A percentile compares a stretch with the other conserved stretches of the same genome.
Evolutionary conservation across 2,888 invertebrate species (phyloP).

Genomic region (Dicranocentrus wangi): DNA sequence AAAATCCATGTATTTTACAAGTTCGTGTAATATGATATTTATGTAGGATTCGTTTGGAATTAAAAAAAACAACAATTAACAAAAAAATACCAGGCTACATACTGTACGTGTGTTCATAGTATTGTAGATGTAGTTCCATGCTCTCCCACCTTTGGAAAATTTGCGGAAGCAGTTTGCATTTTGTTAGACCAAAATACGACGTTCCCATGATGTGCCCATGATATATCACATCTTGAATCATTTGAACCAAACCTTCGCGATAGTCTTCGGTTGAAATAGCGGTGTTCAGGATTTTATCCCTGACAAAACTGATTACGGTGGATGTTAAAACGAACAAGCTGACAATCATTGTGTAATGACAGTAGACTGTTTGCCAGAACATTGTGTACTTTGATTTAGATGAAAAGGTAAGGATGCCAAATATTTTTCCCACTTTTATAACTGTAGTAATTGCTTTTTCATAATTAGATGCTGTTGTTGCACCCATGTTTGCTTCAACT

Average conservation of each 20-base stretch:
- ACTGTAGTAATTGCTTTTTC: background rate
- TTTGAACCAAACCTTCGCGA: slow-evolving; percentile 1
- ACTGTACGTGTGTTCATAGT: slow-evolving; percentile 3
- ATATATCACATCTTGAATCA: background rate
- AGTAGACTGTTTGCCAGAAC: slow-evolving; percentile 12
- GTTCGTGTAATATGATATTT: too few relatives aligned
- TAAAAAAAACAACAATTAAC: too few relatives aligned
- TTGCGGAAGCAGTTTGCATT: background rate
- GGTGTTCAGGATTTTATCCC: background rate
- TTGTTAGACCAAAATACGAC: background rate
- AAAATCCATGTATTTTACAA: slow-evolving; percentile 1
- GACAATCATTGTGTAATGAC: background rate
- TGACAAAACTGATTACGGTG: background rate
- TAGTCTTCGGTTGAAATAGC: background rate
- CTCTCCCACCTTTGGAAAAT: background rate
- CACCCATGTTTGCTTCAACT: too few relatives aligned
- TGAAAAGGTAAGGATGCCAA: background rate
- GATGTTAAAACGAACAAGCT: background rate
- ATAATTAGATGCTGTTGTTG: slow-evolving; percentile 8
- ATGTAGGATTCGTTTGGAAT: too few relatives aligned
- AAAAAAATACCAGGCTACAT: background rate
- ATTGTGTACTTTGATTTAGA: background rate
- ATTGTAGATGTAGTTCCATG: slow-evolving; percentile 8
- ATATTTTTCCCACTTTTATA: background rate
- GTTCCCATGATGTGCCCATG: slow-evolving; percentile 13